Evolutionary conservation across 2,888 invertebrate species (phyloP), one percentile per base, ranked within the genome.

Genomic region (Tiphia femorata): DNA sequence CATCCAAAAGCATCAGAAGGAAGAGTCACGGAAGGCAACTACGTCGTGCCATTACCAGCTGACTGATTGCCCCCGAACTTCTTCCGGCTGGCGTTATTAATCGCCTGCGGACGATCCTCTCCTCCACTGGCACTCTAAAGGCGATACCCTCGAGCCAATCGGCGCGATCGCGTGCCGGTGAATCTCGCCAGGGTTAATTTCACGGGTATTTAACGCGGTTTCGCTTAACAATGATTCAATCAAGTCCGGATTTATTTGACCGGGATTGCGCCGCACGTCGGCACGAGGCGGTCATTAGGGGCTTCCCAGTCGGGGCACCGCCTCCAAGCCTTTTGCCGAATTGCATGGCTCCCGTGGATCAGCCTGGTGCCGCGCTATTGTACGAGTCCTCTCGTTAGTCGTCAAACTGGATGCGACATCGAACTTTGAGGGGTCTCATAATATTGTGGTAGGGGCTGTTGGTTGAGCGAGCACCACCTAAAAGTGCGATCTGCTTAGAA

Each of bases 121-220:
- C 46, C 56, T 64, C 69, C 73, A 73, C 75, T 72, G 72, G 72
- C 66, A 71, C 64, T 79, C 73, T 75, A 75, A 76, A 70, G 64
- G 68, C 69, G 70, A 70, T 68, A 73, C 65, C 76, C 72, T 61
- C 65, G 67, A 66, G 70, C 68, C 70, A 78, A 78, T 75, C 72
- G 64, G 67, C n/a, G n/a, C 52, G 73, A 76, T 78, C 74, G 75
- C 77, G 76, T 75, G 77, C 70, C 69, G 57, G 52, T 53, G 50
- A 68, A 72, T 73, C 64, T 64, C 53, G 56, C 69, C 2, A 17
- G 67, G 67, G 74, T 79, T 82, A 80, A 82, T 82, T 82, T 82
- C 81, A 82, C 80, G 81, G 79, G 72, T 77, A 78, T 82, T 81
- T 81, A 81, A 79, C 79, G 75, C 78, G 70, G 72, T 72, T 67